These are phyloP conservation scores for Aix galericulata DNA, from an alignment of 2,113 vertebrate genomes.

Conservation along the genomic window DNA sequence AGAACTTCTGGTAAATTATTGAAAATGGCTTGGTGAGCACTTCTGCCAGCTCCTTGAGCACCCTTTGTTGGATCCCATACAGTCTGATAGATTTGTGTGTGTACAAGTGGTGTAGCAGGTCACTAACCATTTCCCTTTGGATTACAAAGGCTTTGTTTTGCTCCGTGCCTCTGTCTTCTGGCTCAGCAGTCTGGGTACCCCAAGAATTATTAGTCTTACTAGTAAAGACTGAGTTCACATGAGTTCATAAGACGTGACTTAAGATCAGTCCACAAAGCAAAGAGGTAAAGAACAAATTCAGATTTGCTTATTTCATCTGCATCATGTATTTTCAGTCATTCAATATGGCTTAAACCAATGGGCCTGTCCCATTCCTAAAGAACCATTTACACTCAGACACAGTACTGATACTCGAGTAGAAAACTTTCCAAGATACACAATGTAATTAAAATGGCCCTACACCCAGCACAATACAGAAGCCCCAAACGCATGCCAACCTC, in stretches of 20 bases:
- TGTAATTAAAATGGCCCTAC: not conserved
- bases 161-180: too few species aligned
- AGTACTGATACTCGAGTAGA: not conserved
- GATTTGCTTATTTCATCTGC: not conserved
- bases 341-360: not conserved
- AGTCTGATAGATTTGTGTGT: too few species aligned
- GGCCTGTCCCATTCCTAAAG: not conserved
- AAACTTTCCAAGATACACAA: not conserved
- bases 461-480: not conserved
- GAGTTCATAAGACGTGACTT: not conserved
- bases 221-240: not conserved
- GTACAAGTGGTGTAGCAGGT: too few species aligned
- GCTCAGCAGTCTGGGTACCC: too few species aligned
- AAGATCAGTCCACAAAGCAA: not conserved
- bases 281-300: not conserved
- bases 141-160: too few species aligned
- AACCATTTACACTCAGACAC: not conserved
- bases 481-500: not conserved
- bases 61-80: too few species aligned
- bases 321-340: not conserved
- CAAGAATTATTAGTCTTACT: too few species aligned
- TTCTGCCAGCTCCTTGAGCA: too few species aligned
- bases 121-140: too few species aligned
- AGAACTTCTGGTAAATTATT: too few species aligned
- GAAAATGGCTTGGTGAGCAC: too few species aligned